Percentiles rank a stretch among this genome's conserved stretches.
Conservation (phyloP, 2,888 invertebrate species). For the Cephus spinipes region DNA sequence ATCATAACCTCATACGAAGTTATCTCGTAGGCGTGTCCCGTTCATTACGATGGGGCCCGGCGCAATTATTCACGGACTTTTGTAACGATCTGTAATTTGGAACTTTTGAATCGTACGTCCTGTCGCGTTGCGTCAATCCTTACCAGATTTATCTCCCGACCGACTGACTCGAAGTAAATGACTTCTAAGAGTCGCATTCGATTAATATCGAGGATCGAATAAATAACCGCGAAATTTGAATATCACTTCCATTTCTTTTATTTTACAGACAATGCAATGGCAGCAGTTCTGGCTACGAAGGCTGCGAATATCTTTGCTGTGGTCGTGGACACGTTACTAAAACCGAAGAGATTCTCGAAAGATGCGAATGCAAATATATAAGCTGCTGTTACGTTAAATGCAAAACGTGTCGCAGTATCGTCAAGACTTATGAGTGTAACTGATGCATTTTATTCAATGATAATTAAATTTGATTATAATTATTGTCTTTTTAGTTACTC, state of each 20-base stretch:
- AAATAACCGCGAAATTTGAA: neutral
- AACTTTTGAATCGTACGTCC: slow-evolving; percentile 13
- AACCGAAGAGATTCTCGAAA: slow-evolving; percentile 76
- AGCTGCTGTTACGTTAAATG: slow-evolving; percentile 92
- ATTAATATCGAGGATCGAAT: neutral
- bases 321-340: slow-evolving; percentile 82
- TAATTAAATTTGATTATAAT: slow-evolving; percentile 1
- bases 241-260: neutral
- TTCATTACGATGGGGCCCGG: slow-evolving; percentile 22
- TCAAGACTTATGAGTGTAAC: slow-evolving; percentile 81
- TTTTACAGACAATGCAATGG: slow-evolving; percentile 78
- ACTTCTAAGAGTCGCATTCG: neutral
- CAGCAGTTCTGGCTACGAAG: slow-evolving; percentile 74
- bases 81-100: neutral
- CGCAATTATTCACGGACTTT: neutral
- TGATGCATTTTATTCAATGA: slow-evolving; percentile 52
- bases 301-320: slow-evolving; percentile 86
- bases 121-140: slow-evolving; percentile 8
- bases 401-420: slow-evolving; percentile 80
- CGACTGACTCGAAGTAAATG: neutral
- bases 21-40: slow-evolving; percentile 49
- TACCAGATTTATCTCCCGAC: slow-evolving; percentile 15
- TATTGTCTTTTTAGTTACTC: neutral
- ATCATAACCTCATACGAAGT: slow-evolving; percentile 45
- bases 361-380: slow-evolving; percentile 87